A percentile compares a stretch with the other conserved stretches of the same genome.
Conservation (phyloP, 2,797 vertebrate genomes). For the Cossypha caffra region DNA sequence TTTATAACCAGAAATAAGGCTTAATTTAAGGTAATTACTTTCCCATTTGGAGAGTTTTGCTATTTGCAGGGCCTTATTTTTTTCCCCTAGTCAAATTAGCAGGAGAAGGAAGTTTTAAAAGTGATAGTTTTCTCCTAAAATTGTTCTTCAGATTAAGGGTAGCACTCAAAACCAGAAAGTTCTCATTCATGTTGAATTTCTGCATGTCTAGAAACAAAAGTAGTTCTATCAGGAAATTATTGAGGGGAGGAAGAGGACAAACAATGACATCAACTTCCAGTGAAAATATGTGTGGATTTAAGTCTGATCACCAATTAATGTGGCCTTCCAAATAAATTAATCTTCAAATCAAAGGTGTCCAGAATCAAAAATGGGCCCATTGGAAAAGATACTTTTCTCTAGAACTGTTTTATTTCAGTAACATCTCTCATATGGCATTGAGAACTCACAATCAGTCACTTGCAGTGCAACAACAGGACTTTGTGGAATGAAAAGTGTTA, state of each 20-base stretch:
- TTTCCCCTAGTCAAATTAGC: slow-evolving; percentile 56
- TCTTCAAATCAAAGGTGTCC: neutral
- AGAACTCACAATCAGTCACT: neutral
- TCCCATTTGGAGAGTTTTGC: slow-evolving; percentile 51
- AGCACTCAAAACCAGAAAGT: neutral
- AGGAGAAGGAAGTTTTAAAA: slow-evolving; percentile 56
- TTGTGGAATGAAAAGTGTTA: neutral
- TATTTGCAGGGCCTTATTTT: slow-evolving; percentile 73
- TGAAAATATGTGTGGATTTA: neutral
- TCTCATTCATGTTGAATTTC: neutral
- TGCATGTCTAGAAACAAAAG: neutral
- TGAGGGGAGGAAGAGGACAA: neutral
- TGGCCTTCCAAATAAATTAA: neutral
- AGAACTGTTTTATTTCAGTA: neutral
- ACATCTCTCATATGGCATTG: neutral
- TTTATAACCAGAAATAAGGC: slow-evolving; percentile 76
- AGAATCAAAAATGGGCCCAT: neutral
- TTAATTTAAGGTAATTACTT: slow-evolving; percentile 81
- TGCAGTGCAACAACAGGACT: neutral
- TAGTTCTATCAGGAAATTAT: neutral
- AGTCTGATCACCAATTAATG: neutral
- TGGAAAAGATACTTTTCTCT: neutral
- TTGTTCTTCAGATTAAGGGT: slow-evolving; percentile 15
- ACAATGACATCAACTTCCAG: neutral
- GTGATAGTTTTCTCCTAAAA: slow-evolving; percentile 64